phyloP scores from a whole-genome alignment of 1,140 invertebrate species.

The Drosophila yakuba region DNA sequence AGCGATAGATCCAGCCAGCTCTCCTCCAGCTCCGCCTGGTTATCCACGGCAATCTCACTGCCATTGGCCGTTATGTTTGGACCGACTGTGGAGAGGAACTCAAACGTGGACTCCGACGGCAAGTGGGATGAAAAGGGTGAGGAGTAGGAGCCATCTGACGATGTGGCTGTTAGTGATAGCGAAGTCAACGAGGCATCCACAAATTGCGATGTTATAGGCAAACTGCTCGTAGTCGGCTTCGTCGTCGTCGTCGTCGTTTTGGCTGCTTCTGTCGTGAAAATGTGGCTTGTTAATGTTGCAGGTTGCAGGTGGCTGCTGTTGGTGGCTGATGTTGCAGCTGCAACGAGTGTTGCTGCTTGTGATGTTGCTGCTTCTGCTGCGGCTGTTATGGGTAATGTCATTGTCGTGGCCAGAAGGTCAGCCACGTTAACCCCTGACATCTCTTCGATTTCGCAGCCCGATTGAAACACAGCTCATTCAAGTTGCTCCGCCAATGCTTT shows the following conservation, averaged over 20 bases:
- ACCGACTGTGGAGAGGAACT: conserved; percentile 57
- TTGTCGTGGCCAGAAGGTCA: conserved; percentile 34
- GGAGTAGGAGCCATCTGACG: conserved; percentile 22
- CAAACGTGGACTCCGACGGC: conserved; percentile 44
- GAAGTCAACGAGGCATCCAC: conserved; percentile 77
- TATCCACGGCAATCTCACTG: conserved; percentile 43
- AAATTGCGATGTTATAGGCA: conserved; percentile 66
- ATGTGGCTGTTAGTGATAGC: conserved; percentile 72
- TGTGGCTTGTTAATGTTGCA: conserved; percentile 28
- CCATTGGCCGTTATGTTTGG: conserved; percentile 60
- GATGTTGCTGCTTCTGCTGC: conserved; percentile 16
- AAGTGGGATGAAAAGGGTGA: conserved; percentile 5
- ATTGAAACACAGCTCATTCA: conserved; percentile 10
- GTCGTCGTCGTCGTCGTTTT: conserved; percentile 41
- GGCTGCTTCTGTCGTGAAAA: conserved; percentile 33
- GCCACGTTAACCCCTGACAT: conserved; percentile 50
- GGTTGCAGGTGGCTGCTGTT: conserved; percentile 34
- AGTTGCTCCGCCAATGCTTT: conserved; percentile 22
- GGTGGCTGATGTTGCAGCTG: conserved; percentile 38
- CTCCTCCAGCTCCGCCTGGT: conserved; percentile 49
- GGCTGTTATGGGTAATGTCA: conserved; percentile 37
- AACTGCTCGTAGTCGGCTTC: conserved; percentile 52
- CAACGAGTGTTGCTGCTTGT: conserved; percentile 30
- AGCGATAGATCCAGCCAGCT: conserved; percentile 86
- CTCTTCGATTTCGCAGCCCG: conserved; percentile 42